Conservation (phyloP, 2,797 vertebrate species). For the Calcarius lapponicus region DNA sequence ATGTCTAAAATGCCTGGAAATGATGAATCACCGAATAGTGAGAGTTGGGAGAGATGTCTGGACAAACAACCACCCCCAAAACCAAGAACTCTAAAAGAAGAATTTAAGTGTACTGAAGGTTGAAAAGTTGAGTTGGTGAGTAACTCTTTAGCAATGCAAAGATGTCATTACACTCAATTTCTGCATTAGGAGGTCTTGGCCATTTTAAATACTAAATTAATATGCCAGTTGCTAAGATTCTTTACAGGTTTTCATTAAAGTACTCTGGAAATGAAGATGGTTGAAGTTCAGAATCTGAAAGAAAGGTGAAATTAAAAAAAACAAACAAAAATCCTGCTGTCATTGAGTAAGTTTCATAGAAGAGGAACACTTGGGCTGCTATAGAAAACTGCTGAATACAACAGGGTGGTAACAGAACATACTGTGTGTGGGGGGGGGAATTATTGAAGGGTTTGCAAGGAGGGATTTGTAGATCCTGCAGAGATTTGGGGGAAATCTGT, state of each 20-base stretch:
- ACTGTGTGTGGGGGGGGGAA: background rate
- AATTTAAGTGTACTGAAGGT: background rate
- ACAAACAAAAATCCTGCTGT: background rate
- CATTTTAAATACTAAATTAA: background rate
- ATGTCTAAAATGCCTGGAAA: background rate
- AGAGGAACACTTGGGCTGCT: background rate
- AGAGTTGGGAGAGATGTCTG: background rate
- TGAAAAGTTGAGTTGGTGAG: background rate
- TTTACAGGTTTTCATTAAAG: background rate
- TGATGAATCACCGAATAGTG: background rate
- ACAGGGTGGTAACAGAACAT: background rate
- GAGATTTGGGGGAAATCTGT: conserved; percentile 41
- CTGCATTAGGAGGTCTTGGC: background rate
- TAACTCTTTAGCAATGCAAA: background rate
- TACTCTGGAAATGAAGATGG: background rate
- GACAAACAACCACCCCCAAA: too few relatives aligned
- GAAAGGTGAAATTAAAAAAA: background rate
- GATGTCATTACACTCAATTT: background rate
- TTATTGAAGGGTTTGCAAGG: conserved; percentile 24
- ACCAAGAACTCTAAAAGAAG: background rate
- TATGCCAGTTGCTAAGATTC: background rate
- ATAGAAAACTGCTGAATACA: background rate
- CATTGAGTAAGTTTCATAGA: background rate
- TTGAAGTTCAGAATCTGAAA: conserved; percentile 12
- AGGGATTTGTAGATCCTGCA: conserved; percentile 46